Evolutionary conservation across 2,888 invertebrate genomes (phyloP), one percentile per base, ranked within the genome.

Genomic region (Andrena praecox): DNA sequence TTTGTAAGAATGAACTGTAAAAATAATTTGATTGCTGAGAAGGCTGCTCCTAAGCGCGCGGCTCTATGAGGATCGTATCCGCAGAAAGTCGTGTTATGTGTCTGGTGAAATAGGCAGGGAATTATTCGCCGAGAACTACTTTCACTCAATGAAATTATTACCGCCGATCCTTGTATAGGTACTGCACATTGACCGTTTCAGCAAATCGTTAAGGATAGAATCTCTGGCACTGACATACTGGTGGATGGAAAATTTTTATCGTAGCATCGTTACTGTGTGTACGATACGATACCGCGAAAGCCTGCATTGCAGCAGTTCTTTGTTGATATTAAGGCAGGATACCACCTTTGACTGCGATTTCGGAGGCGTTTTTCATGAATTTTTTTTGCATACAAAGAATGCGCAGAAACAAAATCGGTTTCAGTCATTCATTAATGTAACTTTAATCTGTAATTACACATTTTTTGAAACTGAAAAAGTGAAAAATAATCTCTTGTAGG

Each of bases 81-180:
- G 56, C 20, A 56, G 56, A 56, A 56, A 56, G 12, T 56, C 24
- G 24, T 10, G 27, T 56, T 56, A 42, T 42, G 42, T 42, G 27
- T 56, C 24, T 56, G 56, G 20, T 56, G 12, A 10, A 24, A 24
- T 24, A 56, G 27, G 3, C 24, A 56, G 10, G 10, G 27, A 56
- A 56, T 27, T 24, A 27, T 24, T 56, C 56, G 12, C 27, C 56
- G 56, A 24, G 24, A 24, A 56, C 56, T 56, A 56, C 56, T 56
- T 56, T 56, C 56, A 56, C 56, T 27, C 56, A 35, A 60, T 35
- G 68, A 33, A 63, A 80, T 85, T 56, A 56, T 12, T 24, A 56
- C 56, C 85, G 8, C 8, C 8, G 56, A 20, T 56, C 12, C 27
- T 56, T 42, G 16, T 42, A 42, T 42, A 27, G 10, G 56, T 20